phyloP scores from a whole-genome alignment of 2,113 vertebrate genomes.

The Rhinogobius similis region DNA sequence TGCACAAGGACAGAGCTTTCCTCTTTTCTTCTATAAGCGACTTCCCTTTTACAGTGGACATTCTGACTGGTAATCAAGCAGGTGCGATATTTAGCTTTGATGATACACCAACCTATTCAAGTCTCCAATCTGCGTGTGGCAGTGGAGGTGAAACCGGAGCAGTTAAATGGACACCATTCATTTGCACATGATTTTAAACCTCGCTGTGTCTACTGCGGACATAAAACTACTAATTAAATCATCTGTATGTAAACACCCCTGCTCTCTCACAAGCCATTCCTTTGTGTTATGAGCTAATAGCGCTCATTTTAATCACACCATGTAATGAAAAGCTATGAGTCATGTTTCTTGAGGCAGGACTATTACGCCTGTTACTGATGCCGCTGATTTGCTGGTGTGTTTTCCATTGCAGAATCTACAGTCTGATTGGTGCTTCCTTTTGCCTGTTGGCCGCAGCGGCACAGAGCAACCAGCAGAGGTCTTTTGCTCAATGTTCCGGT shows the following conservation, averaged over 20 bases:
- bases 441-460: conserved; percentile 32
- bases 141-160: not conserved
- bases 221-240: conserved; percentile 14
- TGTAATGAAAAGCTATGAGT: conserved; percentile 9
- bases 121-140: not conserved
- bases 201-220: not conserved
- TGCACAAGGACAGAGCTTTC: not conserved
- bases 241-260: conserved; percentile 5
- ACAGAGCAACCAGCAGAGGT: conserved; percentile 48
- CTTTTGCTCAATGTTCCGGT: conserved; percentile 65
- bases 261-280: not conserved
- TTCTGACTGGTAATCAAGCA: not conserved
- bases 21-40: not conserved
- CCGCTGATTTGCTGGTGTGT: conserved; percentile 17
- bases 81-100: not conserved
- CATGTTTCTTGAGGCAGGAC: not conserved
- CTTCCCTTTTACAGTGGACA: not conserved
- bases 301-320: conserved; percentile 5
- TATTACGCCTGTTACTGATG: conserved; percentile 14
- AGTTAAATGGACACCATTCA: not conserved
- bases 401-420: conserved; percentile 14
- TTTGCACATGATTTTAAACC: not conserved
- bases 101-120: not conserved
- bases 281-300: not conserved
- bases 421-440: conserved; percentile 41